Conservation (phyloP, 2,888 invertebrate species). For the Orgyia antiqua region DNA sequence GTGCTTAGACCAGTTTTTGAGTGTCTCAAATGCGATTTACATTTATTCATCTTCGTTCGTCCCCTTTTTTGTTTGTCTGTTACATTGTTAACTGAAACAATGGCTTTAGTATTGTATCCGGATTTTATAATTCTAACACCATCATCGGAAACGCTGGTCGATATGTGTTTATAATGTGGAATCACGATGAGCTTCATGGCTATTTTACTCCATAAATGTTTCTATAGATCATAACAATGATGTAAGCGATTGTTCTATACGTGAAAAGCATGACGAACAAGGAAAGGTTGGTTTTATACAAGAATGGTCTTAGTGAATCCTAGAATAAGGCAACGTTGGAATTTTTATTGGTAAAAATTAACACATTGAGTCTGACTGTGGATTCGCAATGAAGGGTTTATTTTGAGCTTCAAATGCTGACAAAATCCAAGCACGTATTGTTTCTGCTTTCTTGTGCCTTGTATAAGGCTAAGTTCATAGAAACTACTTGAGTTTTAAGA, state of each 20-base stretch:
- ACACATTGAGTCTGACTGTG: too few relatives aligned
- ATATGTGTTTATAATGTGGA: constrained; percentile 73
- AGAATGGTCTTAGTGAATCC: too few relatives aligned
- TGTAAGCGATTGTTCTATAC: constrained; percentile 43
- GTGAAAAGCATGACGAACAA: constrained; percentile 19
- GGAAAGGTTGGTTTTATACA: too few relatives aligned
- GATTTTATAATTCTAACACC: constrained; percentile 74
- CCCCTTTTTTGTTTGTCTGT: constrained; percentile 60
- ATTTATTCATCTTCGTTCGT: constrained; percentile 63
- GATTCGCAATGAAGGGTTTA: too few relatives aligned
- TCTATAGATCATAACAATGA: constrained; percentile 52
- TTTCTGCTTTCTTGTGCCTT: too few relatives aligned
- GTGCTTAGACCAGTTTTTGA: constrained; percentile 49
- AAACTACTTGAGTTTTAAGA: too few relatives aligned
- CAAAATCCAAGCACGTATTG: too few relatives aligned
- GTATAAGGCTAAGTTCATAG: too few relatives aligned
- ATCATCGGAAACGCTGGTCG: constrained; percentile 68
- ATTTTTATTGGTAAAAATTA: too few relatives aligned
- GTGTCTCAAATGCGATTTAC: constrained; percentile 54
- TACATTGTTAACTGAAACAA: constrained; percentile 72
- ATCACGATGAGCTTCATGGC: constrained; percentile 63
- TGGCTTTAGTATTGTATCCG: constrained; percentile 64
- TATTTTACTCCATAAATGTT: constrained; percentile 61
- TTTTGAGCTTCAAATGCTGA: too few relatives aligned
- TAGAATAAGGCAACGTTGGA: too few relatives aligned